Conservation (phyloP, 2,113 vertebrate genomes). For the Tachuris rubrigastra region DNA sequence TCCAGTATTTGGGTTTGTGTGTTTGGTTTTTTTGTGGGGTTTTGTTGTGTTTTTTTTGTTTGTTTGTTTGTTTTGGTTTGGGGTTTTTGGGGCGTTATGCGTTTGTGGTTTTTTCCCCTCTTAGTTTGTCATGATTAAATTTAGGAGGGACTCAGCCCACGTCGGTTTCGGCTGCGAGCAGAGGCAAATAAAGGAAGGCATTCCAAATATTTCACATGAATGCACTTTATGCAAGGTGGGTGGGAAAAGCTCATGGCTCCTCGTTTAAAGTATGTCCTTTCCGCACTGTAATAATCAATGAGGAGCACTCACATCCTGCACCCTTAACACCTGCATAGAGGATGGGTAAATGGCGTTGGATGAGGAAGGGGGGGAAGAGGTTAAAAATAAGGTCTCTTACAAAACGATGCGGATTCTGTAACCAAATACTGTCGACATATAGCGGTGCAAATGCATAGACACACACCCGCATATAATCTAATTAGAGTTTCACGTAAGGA, state of each 20-base stretch:
- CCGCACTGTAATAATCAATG: neutral
- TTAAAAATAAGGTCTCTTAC: slow-evolving; percentile 43
- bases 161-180: neutral
- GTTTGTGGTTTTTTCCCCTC: neutral
- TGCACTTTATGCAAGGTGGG: slow-evolving; percentile 52
- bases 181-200: slow-evolving; percentile 38
- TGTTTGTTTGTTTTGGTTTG: too few relatives aligned
- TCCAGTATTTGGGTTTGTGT: neutral
- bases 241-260: slow-evolving; percentile 18
- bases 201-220: slow-evolving; percentile 64
- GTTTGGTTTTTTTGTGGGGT: too few relatives aligned
- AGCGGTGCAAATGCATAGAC: neutral
- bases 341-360: neutral
- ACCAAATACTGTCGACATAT: neutral
- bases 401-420: slow-evolving; percentile 8
- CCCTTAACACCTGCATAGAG: neutral
- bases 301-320: neutral
- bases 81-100: too few relatives aligned
- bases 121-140: neutral
- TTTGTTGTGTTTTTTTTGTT: too few relatives aligned
- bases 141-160: neutral
- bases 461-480: slow-evolving; percentile 67
- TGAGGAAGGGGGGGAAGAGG: neutral
- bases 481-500: slow-evolving; percentile 85
- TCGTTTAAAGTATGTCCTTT: neutral